Evolutionary conservation across 2,797 vertebrate genomes (phyloP), one percentile per base, ranked within the genome.

Genomic region (Pogoniulus pusillus): DNA sequence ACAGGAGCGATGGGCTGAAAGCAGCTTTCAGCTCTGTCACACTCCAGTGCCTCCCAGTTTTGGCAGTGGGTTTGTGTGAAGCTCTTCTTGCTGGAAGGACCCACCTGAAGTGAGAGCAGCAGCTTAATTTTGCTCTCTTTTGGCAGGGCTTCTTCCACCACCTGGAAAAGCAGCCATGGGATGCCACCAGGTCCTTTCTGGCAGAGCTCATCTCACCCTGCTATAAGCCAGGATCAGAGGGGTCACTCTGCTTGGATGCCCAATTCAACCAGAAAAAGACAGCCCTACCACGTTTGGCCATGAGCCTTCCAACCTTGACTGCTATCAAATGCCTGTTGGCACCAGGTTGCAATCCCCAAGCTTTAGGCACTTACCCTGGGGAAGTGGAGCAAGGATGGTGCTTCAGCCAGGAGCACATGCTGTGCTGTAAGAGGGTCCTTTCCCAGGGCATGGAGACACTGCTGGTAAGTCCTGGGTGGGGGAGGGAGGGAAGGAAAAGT

Each of bases 241-340:
- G 8, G 10, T 60, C 35, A 5, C 23, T 63, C 39, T 4, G 9
- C 58, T 60, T 70, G 34, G 37, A 29, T 3, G 17, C 39, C 27
- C 12, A 45, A 3, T 55, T 62, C 17, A 59, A 53, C 20, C 16
- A 29, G 0, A 3, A 64, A 68, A 60, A 45, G 12, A 7, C 30
- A 86, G 58, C 70, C 43, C 30, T 30, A 34, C 2, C 14, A 55
- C 1, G 0, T 30, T 4, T 54, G 58, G 70, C 74, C 51, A 15
- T 0, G 0, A 43, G 58, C 27, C 22, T 75, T 41, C 45, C n/a
- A 45, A 16, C 55, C 26, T 58, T 0, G 1, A 6, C 55, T 3
- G 2, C 16, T 49, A 43, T 54, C 2, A 2, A 57, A 47, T 39
- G 27, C 35, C 15, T 51, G n/a, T 39, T 10, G 69, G 37, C 57